Percentiles rank a stretch among this genome's conserved stretches.
phyloP scores from a whole-genome alignment of 2,113 vertebrate species.

The Anhinga anhinga region DNA sequence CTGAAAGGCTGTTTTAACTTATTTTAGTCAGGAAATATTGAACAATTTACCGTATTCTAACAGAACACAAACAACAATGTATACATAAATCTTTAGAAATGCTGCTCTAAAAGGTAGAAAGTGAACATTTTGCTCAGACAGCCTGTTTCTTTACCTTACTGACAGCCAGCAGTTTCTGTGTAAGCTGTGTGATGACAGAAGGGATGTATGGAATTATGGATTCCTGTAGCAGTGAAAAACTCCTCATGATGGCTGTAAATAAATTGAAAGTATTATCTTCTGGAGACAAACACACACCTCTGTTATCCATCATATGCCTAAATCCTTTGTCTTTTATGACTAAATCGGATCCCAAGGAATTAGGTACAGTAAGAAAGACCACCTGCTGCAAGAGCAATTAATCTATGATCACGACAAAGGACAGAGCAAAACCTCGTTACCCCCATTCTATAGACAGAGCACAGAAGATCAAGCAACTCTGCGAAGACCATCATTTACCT shows the following conservation, averaged over 20 bases:
- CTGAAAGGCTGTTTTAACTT: neutral
- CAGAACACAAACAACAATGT: neutral
- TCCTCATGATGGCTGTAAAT: slow-evolving; percentile 95
- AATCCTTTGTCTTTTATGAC: neutral
- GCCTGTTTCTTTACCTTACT: slow-evolving; percentile 86
- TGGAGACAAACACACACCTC: neutral
- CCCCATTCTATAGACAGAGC: neutral
- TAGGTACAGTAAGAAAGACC: neutral
- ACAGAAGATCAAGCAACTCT: neutral
- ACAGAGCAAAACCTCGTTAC: neutral
- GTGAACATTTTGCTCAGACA: neutral
- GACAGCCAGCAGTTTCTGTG: slow-evolving; percentile 94
- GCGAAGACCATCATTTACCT: neutral
- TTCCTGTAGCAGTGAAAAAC: slow-evolving; percentile 97
- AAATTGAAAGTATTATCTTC: slow-evolving; percentile 16
- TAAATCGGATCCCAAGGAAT: neutral
- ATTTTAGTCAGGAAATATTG: neutral
- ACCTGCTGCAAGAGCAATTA: neutral
- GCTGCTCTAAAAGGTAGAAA: neutral
- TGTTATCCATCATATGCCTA: neutral
- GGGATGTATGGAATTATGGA: slow-evolving; percentile 95
- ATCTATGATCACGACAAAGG: neutral
- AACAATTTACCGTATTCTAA: neutral
- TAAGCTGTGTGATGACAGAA: slow-evolving; percentile 93
- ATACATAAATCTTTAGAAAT: neutral